Percentiles rank a stretch among this genome's conserved stretches.
Evolutionary conservation across 1,140 invertebrate species (phyloP).

Genomic region (Scaptomyza graminum): DNA sequence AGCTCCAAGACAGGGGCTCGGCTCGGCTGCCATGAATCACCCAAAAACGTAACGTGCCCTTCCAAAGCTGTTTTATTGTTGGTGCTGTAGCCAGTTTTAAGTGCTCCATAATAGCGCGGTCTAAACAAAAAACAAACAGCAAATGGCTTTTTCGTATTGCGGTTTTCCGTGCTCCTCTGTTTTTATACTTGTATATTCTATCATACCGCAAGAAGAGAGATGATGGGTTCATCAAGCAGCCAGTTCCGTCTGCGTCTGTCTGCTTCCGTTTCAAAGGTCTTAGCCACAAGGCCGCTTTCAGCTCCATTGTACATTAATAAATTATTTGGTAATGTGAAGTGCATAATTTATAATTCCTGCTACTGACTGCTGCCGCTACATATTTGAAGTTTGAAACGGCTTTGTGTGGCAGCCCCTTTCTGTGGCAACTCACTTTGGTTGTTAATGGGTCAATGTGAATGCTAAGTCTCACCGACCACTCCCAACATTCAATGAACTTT

Average conservation of each 20-base stretch:
- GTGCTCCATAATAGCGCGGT: constrained; percentile 47
- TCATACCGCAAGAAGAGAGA: neutral
- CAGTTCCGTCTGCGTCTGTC: constrained; percentile 20
- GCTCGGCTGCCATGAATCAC: constrained; percentile 39
- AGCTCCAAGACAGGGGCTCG: constrained; percentile 40
- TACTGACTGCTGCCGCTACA: neutral
- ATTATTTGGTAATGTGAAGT: constrained; percentile 59
- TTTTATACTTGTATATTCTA: constrained; percentile 3
- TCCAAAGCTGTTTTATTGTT: constrained; percentile 19
- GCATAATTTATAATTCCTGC: constrained; percentile 54
- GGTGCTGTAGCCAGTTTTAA: constrained; percentile 47
- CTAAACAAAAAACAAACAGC: constrained; percentile 44
- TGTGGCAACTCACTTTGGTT: constrained; percentile 9
- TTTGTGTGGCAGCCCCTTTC: constrained; percentile 1
- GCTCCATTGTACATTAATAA: constrained; percentile 66
- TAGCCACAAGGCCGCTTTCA: constrained; percentile 43
- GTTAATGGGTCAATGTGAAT: constrained; percentile 38
- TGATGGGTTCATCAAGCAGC: constrained; percentile 42
- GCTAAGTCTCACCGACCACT: neutral
- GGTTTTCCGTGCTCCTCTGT: constrained; percentile 57
- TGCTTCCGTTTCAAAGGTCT: constrained; percentile 55
- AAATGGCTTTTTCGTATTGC: constrained; percentile 71
- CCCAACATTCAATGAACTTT: constrained; percentile 4
- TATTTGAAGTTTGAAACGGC: neutral
- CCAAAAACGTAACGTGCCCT: constrained; percentile 40